Base-by-base conservation (phyloP, 2,797 vertebrate genomes). In the Clarias pachynema region DNA sequence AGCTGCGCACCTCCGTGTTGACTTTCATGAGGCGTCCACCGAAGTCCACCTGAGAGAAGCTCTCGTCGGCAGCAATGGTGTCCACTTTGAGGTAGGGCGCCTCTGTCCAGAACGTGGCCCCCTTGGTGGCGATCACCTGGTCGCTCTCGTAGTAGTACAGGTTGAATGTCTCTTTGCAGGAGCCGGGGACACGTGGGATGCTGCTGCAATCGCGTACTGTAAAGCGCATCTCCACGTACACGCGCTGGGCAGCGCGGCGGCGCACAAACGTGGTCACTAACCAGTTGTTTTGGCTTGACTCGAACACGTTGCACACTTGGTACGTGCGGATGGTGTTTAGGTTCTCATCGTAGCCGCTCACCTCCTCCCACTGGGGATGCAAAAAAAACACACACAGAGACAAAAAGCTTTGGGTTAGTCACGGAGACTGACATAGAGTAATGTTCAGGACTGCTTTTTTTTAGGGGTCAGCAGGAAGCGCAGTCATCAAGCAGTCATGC, bases 211-310 rank as follows among this genome's bases (percentile, higher is more conserved):
- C 97, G 0, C 98, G 96, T 90, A 99, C 98, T 0, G 97, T 99
- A 94, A 99, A 99, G 87, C 97, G 97, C 93, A 99, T 99, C 96
- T 99, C 98, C 57, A 97, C 96, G 65, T 99, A 99, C 94, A 99
- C 97, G 82, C 98, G 97, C 86, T 99, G 97, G 9, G 98, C 97
- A 0, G 96, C 97, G 0, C 96, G 96, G 0, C 98, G 95, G 88
- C 97, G 96, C 68, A 99, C 97, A 93, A 99, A 99, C 2, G 98
- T 99, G 85, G 98, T 99, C 89, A 98, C 97, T 60, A 99, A 97
- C 98, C 98, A 99, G 94, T 99, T 99, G 95, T 99, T 99, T 91
- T 99, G 98, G 91, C 97, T 99, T 87, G 98, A 95, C 85, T 98
- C 98, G 16, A 99, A 99, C 91, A 99, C 98, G 0, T 99, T 99